phyloP scores from a whole-genome alignment of 2,888 invertebrate species.

The Erebia aethiops region DNA sequence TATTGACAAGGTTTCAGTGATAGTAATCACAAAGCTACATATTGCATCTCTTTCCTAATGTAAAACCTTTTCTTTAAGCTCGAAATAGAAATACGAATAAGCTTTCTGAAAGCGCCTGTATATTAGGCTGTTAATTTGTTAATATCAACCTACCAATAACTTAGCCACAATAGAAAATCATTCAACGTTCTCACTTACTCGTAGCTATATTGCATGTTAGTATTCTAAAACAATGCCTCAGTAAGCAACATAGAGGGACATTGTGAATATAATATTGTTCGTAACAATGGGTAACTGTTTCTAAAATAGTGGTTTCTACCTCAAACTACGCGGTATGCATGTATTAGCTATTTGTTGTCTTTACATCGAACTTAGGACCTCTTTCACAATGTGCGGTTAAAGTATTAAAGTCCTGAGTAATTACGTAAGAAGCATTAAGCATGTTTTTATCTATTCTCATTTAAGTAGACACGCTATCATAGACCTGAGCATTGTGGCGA shows the following conservation, averaged over 20 bases:
- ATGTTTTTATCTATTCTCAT: too few species aligned
- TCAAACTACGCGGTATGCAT: conserved; percentile 31
- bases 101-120: background rate
- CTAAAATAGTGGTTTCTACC: conserved; percentile 35
- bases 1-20: too few species aligned
- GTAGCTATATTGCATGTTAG: conserved; percentile 19
- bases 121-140: background rate
- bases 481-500: too few species aligned
- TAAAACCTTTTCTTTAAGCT: too few species aligned
- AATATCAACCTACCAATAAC: background rate
- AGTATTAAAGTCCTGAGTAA: background rate
- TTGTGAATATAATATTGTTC: conserved; percentile 33
- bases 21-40: too few species aligned
- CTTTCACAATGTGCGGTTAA: conserved; percentile 12
- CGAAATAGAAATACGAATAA: too few species aligned
- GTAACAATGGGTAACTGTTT: conserved; percentile 40
- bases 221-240: conserved; percentile 32
- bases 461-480: too few species aligned
- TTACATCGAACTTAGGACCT: conserved; percentile 16
- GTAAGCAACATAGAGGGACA: conserved; percentile 25
- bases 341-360: conserved; percentile 11
- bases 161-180: conserved; percentile 1
- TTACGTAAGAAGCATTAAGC: too few species aligned
- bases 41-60: too few species aligned
- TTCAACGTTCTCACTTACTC: conserved; percentile 8